Evolutionary conservation across 2,888 invertebrate species (phyloP).

Genomic region (Erebia epiphron): DNA sequence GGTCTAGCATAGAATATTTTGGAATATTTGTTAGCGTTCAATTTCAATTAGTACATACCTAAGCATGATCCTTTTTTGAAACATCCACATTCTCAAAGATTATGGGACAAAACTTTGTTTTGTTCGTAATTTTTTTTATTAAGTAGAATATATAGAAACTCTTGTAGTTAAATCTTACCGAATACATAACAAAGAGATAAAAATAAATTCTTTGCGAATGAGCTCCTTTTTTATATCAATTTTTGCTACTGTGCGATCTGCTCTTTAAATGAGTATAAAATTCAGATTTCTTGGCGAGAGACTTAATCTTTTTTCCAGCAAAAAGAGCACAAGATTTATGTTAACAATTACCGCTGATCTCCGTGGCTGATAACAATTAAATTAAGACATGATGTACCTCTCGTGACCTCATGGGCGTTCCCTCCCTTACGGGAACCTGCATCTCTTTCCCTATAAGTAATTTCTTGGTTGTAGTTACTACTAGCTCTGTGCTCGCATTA

Average conservation of each 20-base stretch:
- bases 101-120: too few relatives aligned
- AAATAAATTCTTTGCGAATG: slow-evolving; percentile 13
- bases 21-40: too few relatives aligned
- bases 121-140: too few relatives aligned
- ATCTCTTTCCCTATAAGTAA: slow-evolving; percentile 28
- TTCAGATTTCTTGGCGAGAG: slow-evolving; percentile 22
- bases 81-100: too few relatives aligned
- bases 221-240: slow-evolving; percentile 16
- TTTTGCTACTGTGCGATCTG: slow-evolving; percentile 26
- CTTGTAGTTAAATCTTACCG: background rate
- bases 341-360: slow-evolving; percentile 68
- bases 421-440: slow-evolving; percentile 30
- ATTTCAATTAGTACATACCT: too few relatives aligned
- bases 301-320: slow-evolving; percentile 33
- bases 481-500: slow-evolving; percentile 1
- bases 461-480: slow-evolving; percentile 10
- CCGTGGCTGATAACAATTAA: slow-evolving; percentile 70
- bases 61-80: too few relatives aligned
- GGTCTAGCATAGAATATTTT: too few relatives aligned
- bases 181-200: background rate
- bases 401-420: slow-evolving; percentile 57
- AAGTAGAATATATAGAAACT: background rate
- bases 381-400: slow-evolving; percentile 62
- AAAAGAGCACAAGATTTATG: slow-evolving; percentile 53
- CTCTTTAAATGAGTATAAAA: slow-evolving; percentile 30